Evolutionary conservation across 2,113 vertebrate genomes (phyloP).

Genomic region (Isurus oxyrinchus): DNA sequence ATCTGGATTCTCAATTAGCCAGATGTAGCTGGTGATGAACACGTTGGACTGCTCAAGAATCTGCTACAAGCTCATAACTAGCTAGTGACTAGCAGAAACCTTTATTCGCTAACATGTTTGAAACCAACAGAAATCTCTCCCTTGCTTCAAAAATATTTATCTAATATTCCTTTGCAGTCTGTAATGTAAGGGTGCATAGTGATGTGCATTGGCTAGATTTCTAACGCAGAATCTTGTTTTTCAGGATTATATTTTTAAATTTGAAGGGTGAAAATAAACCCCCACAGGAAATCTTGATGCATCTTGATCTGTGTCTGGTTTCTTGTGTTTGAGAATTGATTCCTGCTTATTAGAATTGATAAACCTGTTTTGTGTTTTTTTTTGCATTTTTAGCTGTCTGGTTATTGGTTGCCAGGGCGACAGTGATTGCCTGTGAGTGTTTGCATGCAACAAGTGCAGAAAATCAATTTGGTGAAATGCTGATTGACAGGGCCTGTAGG

Average conservation of each 20-base stretch:
- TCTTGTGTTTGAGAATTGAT: not conserved
- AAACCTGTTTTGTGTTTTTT: constrained; percentile 7
- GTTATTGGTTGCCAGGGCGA: not conserved
- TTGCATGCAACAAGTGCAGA: not conserved
- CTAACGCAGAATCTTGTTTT: not conserved
- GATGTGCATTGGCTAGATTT: not conserved
- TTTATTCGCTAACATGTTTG: no score
- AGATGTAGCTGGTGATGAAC: no score
- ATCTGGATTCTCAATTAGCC: no score
- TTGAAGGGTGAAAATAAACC: not conserved
- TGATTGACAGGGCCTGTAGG: not conserved
- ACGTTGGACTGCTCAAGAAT: no score
- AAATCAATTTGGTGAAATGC: not conserved
- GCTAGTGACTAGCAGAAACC: no score
- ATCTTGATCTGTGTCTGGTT: not conserved
- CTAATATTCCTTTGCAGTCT: not conserved
- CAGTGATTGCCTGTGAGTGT: not conserved
- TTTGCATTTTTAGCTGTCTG: constrained; percentile 14
- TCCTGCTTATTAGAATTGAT: not conserved
- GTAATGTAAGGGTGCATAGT: not conserved
- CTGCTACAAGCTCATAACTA: no score
- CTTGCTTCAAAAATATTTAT: not conserved
- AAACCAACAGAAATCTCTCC: not conserved
- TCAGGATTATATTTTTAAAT: not conserved
- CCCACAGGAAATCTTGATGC: not conserved